Percentiles rank a stretch among this genome's conserved stretches.
Conservation (phyloP, 1,140 invertebrate species). For the Penaeus chinensis region DNA sequence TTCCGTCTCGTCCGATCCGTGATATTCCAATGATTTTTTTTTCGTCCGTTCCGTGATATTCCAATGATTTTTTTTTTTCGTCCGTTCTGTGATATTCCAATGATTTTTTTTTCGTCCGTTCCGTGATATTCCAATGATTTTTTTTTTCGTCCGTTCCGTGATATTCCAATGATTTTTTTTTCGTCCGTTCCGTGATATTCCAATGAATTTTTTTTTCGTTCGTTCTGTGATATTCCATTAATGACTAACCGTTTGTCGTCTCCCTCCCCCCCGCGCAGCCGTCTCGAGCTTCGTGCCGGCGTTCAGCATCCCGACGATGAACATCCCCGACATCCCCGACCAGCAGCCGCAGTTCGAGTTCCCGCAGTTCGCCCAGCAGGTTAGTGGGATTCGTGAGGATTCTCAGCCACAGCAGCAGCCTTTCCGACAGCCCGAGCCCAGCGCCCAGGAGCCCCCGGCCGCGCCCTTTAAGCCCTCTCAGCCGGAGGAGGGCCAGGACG, state of each 20-base stretch:
- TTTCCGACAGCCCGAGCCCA: background rate
- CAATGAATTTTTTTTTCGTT: too few species aligned
- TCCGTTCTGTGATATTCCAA: too few species aligned
- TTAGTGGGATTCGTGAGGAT: constrained; percentile 12
- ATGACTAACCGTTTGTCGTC: background rate
- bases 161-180: too few species aligned
- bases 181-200: too few species aligned
- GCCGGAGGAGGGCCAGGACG: background rate
- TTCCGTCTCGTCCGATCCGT: too few species aligned
- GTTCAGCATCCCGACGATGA: constrained; percentile 12
- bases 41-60: too few species aligned
- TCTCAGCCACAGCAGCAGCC: background rate
- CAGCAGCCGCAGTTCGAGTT: constrained; percentile 18
- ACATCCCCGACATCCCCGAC: constrained; percentile 13
- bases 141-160: too few species aligned
- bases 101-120: too few species aligned
- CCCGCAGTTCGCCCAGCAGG: constrained; percentile 15
- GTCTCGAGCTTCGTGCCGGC: constrained; percentile 9
- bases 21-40: too few species aligned
- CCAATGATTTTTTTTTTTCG: too few species aligned
- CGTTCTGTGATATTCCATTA: too few species aligned
- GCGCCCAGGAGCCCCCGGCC: background rate
- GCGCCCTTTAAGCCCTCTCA: background rate
- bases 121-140: too few species aligned
- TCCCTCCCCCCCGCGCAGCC: background rate